Conservation (phyloP, 2,797 vertebrate genomes). For the Acipenser oxyrinchus region DNA sequence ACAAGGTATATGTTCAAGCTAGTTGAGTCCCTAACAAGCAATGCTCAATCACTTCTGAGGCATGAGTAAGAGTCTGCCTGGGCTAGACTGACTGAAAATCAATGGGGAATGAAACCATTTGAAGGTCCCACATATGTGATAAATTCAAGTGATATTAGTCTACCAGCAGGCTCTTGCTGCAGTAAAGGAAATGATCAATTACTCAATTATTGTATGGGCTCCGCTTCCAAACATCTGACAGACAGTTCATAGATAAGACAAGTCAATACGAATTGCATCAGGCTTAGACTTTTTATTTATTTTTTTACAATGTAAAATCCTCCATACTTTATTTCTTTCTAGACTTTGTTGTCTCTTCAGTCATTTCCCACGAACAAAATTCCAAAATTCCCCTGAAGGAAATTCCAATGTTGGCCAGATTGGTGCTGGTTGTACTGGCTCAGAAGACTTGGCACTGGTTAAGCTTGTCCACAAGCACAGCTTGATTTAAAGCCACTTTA, state of each 20-base stretch:
- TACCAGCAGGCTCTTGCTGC: neutral
- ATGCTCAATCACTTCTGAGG: neutral
- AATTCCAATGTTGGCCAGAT: too few species aligned
- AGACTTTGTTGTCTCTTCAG: too few species aligned
- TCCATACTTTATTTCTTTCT: too few species aligned
- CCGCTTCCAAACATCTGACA: neutral
- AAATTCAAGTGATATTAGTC: neutral
- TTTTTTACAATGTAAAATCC: too few species aligned
- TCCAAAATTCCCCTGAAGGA: too few species aligned
- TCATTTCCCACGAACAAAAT: too few species aligned
- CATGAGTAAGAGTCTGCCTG: neutral
- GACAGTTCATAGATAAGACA: neutral
- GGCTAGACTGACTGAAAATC: neutral
- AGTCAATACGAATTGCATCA: neutral
- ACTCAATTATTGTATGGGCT: neutral
- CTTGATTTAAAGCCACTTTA: too few species aligned
- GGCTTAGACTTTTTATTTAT: too few species aligned
- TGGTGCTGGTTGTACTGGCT: too few species aligned
- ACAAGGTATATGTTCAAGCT: neutral
- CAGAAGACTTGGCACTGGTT: too few species aligned
- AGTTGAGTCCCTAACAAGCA: neutral
- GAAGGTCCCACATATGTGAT: neutral
- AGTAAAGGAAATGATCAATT: neutral
- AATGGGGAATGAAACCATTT: neutral
- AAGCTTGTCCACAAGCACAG: too few species aligned